Base-by-base conservation (phyloP, 2,888 invertebrate genomes). In the Polymixis flavicincta region DNA sequence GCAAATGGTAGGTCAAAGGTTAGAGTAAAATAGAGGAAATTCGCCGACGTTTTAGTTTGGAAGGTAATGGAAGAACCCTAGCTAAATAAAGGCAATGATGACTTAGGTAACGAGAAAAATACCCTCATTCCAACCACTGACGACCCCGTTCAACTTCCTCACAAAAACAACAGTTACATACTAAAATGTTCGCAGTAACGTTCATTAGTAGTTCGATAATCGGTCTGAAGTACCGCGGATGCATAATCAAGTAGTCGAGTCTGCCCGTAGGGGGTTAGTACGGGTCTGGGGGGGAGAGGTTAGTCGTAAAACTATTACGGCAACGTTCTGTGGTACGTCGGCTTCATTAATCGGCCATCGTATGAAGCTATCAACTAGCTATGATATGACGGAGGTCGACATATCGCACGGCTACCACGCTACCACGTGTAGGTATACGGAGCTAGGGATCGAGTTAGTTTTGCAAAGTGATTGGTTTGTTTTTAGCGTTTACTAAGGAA, bases 331-430 rank as follows among this genome's bases (percentile, higher is more conserved):
- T 90, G 92, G 92, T 93, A 92, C 91, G 91, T 90, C 89, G 93
- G 95, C 95, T 96, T 96, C 95, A 96, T 96, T 96, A 96, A 95
- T 96, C 95, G 96, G 90, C 94, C 91, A 94, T 94, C 94, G 94
- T 93, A 95, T 95, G 93, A 95, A 95, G 94, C 94, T 95, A 95
- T 95, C 94, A 92, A 89, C 90, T 88, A 91, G 90, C 93, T 94
- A 94, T 94, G 93, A 93, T 94, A 94, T 92, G 93, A 93, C 90
- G 92, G 91, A 92, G 92, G 92, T 93, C 90, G 91, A 92, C 91
- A 89, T 90, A 90, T 92, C 89, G 88, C 88, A 32, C 69, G 71
- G 71, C 68, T 88, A 87, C 90, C 86, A 86, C 82, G 71, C 52
- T 87, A 85, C 89, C 86, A 85, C 84, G 80, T 83, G 87, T 87